These are phyloP conservation scores for Pteruthius melanotis DNA, from an alignment of 2,113 vertebrate species.

Conservation along the genomic window DNA sequence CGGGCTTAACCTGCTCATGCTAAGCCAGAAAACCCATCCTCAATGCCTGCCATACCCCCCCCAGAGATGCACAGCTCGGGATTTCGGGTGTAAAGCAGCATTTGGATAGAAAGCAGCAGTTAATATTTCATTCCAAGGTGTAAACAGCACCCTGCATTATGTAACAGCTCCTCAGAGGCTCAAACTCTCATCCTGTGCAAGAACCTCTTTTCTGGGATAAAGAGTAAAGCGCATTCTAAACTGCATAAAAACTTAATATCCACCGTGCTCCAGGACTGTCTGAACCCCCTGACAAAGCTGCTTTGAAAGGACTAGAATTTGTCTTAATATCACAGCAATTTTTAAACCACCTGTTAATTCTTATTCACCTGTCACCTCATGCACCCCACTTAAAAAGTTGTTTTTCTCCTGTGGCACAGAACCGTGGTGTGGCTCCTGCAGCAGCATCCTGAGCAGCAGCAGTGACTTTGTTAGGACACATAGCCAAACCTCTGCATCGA, in stretches of 20 bases:
- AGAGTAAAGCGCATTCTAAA: background rate
- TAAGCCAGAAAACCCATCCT: background rate
- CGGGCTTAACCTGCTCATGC: background rate
- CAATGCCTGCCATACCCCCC: background rate
- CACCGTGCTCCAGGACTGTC: background rate
- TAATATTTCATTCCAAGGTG: background rate
- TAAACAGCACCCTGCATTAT: background rate
- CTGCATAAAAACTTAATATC: background rate
- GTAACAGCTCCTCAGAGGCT: background rate
- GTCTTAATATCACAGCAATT: background rate
- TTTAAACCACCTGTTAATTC: background rate
- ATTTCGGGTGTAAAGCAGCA: background rate
- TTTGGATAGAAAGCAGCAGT: background rate
- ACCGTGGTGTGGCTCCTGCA: background rate
- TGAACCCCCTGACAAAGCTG: background rate
- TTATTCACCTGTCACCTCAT: accelerated
- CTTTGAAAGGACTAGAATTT: background rate
- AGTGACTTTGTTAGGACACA: accelerated
- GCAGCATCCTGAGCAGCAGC: background rate
- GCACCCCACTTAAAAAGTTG: background rate
- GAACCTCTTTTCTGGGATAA: background rate
- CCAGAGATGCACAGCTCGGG: background rate
- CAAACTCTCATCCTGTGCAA: background rate
- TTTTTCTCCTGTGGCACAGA: background rate
- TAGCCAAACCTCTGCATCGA: background rate